Conservation (phyloP, 2,797 vertebrate genomes). For the Melanotaenia nigrans region DNA sequence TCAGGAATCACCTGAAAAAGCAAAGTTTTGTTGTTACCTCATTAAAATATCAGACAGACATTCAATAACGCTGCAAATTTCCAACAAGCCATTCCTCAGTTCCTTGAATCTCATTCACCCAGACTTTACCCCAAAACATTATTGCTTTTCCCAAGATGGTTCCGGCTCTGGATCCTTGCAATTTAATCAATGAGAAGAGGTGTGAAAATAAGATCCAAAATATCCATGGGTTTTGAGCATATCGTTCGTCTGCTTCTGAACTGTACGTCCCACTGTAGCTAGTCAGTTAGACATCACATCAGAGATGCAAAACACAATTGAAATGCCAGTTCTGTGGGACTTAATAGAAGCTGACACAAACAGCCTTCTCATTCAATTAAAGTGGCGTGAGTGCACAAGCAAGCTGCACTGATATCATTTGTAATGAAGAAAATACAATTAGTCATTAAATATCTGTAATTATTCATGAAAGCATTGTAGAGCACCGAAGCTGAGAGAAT, state of each 20-base stretch:
- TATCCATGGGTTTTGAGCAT: constrained; percentile 10
- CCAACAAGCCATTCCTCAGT: neutral
- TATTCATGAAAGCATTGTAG: constrained; percentile 63
- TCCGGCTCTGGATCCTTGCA: constrained; percentile 27
- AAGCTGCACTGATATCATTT: constrained; percentile 49
- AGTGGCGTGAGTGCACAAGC: constrained; percentile 41
- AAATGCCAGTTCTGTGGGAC: constrained; percentile 39
- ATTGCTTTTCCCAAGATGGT: constrained; percentile 36
- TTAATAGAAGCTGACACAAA: constrained; percentile 54
- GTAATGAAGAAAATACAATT: constrained; percentile 68
- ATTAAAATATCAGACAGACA: neutral
- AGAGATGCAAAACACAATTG: constrained; percentile 38
- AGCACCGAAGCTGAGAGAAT: constrained; percentile 54
- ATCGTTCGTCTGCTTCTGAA: constrained; percentile 27
- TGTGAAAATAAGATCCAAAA: constrained; percentile 3
- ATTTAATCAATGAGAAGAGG: constrained; percentile 51
- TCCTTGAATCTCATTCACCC: constrained; percentile 24
- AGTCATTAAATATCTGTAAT: constrained; percentile 66
- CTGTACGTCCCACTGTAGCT: constrained; percentile 16
- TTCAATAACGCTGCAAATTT: neutral
- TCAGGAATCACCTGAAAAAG: neutral
- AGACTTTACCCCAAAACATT: constrained; percentile 33
- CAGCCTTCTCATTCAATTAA: constrained; percentile 43
- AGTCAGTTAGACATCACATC: constrained; percentile 15
- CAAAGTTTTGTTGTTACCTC: neutral